Evolutionary conservation across 2,113 vertebrate genomes (phyloP).

Genomic region (Motacilla tschutschensis): DNA sequence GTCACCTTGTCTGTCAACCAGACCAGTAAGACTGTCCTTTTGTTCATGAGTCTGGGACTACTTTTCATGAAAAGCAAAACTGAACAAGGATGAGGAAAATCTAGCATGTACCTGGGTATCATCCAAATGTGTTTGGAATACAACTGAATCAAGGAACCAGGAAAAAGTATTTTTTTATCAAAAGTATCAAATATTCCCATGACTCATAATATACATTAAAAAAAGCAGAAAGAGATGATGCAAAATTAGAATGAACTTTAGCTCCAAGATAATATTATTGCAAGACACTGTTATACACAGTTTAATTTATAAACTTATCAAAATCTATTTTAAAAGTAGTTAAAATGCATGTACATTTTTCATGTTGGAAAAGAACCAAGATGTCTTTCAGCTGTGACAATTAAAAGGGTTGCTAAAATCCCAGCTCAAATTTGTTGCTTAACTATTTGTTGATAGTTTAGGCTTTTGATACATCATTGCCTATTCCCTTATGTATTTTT

Average conservation of each 20-base stretch:
- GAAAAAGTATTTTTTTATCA: too few relatives aligned
- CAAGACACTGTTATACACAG: neutral
- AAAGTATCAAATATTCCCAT: neutral
- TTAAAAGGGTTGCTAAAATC: neutral
- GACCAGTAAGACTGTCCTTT: neutral
- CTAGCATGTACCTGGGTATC: accelerated
- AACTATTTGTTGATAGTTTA: neutral
- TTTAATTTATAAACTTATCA: neutral
- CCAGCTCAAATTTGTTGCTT: neutral
- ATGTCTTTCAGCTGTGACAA: neutral
- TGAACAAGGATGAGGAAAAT: neutral
- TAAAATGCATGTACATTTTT: neutral
- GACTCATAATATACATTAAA: neutral
- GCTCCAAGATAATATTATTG: neutral
- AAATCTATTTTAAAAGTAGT: neutral
- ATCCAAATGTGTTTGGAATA: neutral
- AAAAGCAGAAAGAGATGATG: neutral
- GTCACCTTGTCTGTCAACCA: neutral
- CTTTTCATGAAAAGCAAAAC: neutral
- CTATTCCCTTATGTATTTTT: neutral
- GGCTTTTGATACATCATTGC: neutral
- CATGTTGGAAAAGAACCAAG: neutral
- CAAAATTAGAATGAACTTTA: neutral
- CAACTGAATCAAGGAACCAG: neutral
- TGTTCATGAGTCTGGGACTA: neutral